Percentiles rank a stretch among this genome's conserved stretches.
These are phyloP conservation scores for Cyrtonyx montezumae DNA, from an alignment of 2,113 vertebrate genomes.

Conservation along the genomic window DNA sequence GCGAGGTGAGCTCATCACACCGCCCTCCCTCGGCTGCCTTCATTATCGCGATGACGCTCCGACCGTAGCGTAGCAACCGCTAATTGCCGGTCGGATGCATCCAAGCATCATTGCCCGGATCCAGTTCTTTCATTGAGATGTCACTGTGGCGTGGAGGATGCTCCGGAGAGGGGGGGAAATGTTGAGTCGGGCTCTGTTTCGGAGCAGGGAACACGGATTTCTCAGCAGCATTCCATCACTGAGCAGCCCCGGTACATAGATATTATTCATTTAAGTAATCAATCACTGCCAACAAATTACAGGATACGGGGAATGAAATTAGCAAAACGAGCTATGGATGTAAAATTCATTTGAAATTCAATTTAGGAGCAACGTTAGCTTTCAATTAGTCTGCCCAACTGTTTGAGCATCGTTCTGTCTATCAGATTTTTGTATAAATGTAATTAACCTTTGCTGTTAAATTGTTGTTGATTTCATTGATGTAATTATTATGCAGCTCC, in stretches of 20 bases:
- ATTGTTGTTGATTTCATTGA: background rate
- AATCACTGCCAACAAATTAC: constrained; percentile 75
- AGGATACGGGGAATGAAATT: constrained; percentile 67
- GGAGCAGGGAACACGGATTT: background rate
- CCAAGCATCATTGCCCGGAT: constrained; percentile 63
- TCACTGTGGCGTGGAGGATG: constrained; percentile 12
- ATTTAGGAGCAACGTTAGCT: constrained; percentile 64
- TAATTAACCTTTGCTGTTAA: constrained; percentile 61
- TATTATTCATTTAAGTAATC: constrained; percentile 74
- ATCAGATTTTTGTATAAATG: constrained; percentile 11
- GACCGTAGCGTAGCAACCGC: constrained; percentile 74
- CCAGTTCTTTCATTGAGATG: constrained; percentile 57
- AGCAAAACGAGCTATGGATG: constrained; percentile 67
- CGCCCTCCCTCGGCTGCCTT: constrained; percentile 50
- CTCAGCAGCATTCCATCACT: constrained; percentile 5
- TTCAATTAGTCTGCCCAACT: constrained; percentile 67
- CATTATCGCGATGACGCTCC: constrained; percentile 49
- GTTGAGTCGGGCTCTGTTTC: fast-evolving
- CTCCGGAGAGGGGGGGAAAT: background rate
- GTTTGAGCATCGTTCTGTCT: constrained; percentile 34
- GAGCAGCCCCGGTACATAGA: constrained; percentile 47
- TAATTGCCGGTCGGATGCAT: constrained; percentile 67
- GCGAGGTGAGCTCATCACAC: background rate
- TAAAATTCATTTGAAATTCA: constrained; percentile 75
- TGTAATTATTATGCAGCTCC: background rate